These are phyloP conservation scores for Galeruca laticollis DNA, from an alignment of 2,888 invertebrate genomes.

Conservation along the genomic window DNA sequence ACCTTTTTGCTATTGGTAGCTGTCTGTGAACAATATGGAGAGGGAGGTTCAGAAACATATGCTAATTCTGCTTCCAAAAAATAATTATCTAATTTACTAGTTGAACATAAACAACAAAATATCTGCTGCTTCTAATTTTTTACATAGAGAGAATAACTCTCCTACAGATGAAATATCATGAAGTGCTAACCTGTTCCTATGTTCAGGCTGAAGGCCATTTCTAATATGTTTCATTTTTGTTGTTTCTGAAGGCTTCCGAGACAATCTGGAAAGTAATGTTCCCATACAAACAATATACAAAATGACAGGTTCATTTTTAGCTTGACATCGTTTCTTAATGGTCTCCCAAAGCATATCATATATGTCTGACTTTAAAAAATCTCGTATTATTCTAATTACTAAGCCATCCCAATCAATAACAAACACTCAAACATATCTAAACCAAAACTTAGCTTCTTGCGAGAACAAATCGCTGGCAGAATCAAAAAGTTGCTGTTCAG, in stretches of 20 bases:
- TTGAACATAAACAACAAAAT: too few relatives aligned
- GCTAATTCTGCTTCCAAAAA: too few relatives aligned
- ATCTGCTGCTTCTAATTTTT: too few relatives aligned
- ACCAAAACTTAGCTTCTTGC: too few relatives aligned
- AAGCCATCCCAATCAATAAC: slow-evolving; percentile 4
- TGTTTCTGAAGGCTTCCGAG: too few relatives aligned
- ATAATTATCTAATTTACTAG: too few relatives aligned
- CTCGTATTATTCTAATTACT: slow-evolving; percentile 10
- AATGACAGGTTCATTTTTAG: slow-evolving; percentile 18
- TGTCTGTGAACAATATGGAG: neutral
- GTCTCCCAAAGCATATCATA: slow-evolving; percentile 34
- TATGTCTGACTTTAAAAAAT: slow-evolving; percentile 21
- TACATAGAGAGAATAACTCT: too few relatives aligned
- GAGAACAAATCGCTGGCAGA: slow-evolving; percentile 17
- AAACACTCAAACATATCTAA: slow-evolving; percentile 14
- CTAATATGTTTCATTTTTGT: too few relatives aligned
- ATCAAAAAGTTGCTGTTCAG: slow-evolving; percentile 5
- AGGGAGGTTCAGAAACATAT: neutral
- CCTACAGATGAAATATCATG: too few relatives aligned
- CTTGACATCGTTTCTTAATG: slow-evolving; percentile 17
- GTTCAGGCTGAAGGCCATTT: too few relatives aligned
- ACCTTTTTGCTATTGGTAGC: neutral
- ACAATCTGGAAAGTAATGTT: slow-evolving; percentile 25
- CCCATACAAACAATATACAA: slow-evolving; percentile 32
- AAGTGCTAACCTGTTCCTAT: too few relatives aligned